Conservation (phyloP, 2,113 vertebrate genomes). For the Ranitomeya variabilis region DNA sequence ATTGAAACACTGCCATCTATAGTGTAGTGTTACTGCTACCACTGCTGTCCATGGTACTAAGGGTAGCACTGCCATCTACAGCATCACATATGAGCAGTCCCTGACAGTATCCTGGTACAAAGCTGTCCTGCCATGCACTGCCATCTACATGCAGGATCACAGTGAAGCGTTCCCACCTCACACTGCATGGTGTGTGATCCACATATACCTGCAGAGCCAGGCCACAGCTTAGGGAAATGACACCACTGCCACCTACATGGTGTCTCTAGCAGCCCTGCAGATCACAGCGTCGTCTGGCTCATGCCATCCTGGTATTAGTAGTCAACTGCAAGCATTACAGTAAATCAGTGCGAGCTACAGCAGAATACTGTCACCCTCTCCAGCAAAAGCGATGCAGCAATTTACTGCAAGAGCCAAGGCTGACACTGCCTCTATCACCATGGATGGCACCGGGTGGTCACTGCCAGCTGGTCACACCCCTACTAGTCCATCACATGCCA, state of each 20-base stretch:
- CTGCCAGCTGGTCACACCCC: background rate
- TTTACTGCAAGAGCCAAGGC: background rate
- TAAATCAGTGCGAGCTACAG: background rate
- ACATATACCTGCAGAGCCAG: background rate
- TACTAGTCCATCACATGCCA: background rate
- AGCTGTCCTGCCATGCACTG: background rate
- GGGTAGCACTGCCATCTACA: conserved; percentile 22
- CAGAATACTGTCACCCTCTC: background rate
- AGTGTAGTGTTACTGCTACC: background rate
- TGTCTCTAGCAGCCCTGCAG: background rate
- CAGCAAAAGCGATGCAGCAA: conserved; percentile 6
- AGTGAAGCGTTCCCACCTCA: background rate
- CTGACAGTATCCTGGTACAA: background rate
- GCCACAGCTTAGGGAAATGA: background rate
- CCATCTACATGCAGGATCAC: background rate
- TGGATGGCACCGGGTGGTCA: background rate
- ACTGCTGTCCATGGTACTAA: background rate
- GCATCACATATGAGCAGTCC: background rate
- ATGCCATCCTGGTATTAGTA: background rate
- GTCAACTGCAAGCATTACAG: background rate
- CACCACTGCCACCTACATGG: background rate
- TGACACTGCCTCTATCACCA: background rate
- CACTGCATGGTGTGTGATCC: background rate
- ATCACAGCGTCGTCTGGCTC: background rate
- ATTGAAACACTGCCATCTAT: background rate